phyloP scores from a whole-genome alignment of 2,113 vertebrate species.

The Ardeotis arabs region DNA sequence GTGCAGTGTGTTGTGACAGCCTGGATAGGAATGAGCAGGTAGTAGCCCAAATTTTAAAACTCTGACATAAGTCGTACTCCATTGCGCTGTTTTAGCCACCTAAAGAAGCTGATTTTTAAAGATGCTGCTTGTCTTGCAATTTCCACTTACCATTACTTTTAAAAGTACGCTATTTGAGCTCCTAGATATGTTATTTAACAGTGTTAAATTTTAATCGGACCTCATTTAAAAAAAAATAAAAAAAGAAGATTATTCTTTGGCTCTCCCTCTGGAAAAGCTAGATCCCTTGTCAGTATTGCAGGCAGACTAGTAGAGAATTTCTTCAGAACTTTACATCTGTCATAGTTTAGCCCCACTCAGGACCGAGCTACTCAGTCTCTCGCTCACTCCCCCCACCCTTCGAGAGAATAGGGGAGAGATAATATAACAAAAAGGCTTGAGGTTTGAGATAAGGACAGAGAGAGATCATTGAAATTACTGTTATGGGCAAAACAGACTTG shows the following conservation, averaged over 20 bases:
- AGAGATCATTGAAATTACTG: no score
- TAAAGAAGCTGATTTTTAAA: not conserved
- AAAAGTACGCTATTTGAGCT: slow-evolving; percentile 41
- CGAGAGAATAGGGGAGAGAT: no score
- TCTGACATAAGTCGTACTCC: not conserved
- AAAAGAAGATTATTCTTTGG: not conserved
- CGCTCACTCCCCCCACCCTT: no score
- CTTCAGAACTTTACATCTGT: not conserved
- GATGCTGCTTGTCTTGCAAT: slow-evolving; percentile 16
- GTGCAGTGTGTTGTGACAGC: not conserved
- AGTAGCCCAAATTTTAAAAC: not conserved
- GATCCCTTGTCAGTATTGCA: not conserved
- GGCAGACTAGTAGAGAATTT: not conserved
- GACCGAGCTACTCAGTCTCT: no score
- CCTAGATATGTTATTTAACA: slow-evolving; percentile 44
- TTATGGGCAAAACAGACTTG: no score
- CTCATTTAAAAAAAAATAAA: not conserved
- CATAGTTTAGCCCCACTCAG: no score
- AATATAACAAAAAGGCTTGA: no score
- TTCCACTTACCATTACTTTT: slow-evolving; percentile 24
- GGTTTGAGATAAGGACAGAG: no score
- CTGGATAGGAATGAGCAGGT: not conserved
- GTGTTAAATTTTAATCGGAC: slow-evolving; percentile 54
- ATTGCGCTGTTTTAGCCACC: not conserved
- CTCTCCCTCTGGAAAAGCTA: not conserved